Conservation (phyloP, 2,113 vertebrate species). For the Nipponia nippon region DNA sequence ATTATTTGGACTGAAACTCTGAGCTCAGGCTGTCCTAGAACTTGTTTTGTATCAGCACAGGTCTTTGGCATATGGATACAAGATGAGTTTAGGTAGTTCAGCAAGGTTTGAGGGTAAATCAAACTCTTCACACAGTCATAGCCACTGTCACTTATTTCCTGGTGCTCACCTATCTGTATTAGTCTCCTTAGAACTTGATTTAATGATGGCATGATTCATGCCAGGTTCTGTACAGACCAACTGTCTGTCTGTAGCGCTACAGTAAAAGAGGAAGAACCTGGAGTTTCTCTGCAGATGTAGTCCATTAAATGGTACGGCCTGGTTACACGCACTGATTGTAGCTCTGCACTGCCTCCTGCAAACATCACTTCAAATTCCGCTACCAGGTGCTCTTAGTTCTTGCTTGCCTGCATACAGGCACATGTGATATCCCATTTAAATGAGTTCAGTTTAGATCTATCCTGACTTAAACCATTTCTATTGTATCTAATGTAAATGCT, state of each 20-base stretch:
- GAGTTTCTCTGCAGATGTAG: background rate
- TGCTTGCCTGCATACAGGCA: background rate
- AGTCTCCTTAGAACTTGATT: background rate
- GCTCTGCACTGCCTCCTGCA: background rate
- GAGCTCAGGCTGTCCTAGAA: background rate
- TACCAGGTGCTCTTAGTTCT: background rate
- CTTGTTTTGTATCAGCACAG: background rate
- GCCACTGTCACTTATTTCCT: background rate
- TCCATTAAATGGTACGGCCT: background rate
- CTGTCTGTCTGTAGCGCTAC: no score
- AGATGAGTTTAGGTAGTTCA: background rate
- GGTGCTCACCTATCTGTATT: background rate
- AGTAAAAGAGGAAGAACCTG: background rate
- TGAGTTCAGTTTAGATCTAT: background rate
- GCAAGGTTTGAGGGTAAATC: background rate
- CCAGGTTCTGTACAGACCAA: background rate
- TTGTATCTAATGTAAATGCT: background rate
- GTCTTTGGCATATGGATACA: background rate
- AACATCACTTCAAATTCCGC: background rate
- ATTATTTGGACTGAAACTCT: background rate
- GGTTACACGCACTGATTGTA: background rate
- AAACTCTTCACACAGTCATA: background rate
- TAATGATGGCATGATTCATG: background rate
- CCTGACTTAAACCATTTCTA: fast-evolving
- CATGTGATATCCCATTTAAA: background rate